Conservation (phyloP, 2,797 vertebrate genomes). For the Tauraco hartlaubi region DNA sequence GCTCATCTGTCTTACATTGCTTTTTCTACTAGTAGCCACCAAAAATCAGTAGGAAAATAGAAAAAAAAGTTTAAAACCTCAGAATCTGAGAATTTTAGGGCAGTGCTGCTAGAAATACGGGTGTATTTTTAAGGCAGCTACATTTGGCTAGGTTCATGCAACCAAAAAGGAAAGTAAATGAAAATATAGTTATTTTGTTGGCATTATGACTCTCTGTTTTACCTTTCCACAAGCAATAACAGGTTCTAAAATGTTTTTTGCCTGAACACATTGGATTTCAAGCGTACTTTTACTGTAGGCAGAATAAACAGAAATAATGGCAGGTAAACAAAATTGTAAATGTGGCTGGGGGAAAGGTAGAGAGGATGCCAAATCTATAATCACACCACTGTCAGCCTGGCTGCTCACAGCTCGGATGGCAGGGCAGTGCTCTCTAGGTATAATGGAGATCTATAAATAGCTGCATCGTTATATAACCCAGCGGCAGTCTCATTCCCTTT, state of each 20-base stretch:
- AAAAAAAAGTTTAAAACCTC: not conserved
- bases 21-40: conserved; percentile 1
- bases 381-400: conserved; percentile 69
- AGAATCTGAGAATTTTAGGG: not conserved
- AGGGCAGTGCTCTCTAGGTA: conserved; percentile 77
- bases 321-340: conserved; percentile 66
- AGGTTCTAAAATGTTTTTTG: not conserved
- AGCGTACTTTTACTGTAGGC: conserved; percentile 13
- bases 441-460: conserved; percentile 84
- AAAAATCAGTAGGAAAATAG: not conserved
- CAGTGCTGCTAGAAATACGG: not conserved
- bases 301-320: conserved; percentile 51
- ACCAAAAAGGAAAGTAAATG: not conserved
- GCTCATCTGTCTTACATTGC: not conserved
- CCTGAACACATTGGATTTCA: conserved; percentile 29
- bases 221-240: not conserved
- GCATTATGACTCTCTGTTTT: not conserved
- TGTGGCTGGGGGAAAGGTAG: conserved; percentile 18
- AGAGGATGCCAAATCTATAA: conserved; percentile 51
- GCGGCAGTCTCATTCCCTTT: conserved; percentile 80
- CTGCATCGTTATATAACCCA: conserved; percentile 78
- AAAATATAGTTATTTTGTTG: not conserved
- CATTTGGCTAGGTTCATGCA: not conserved
- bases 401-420: conserved; percentile 73
- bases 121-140: not conserved